Base-by-base conservation (phyloP, 2,113 vertebrate species). In the Speoplatyrhinus poulsoni region DNA sequence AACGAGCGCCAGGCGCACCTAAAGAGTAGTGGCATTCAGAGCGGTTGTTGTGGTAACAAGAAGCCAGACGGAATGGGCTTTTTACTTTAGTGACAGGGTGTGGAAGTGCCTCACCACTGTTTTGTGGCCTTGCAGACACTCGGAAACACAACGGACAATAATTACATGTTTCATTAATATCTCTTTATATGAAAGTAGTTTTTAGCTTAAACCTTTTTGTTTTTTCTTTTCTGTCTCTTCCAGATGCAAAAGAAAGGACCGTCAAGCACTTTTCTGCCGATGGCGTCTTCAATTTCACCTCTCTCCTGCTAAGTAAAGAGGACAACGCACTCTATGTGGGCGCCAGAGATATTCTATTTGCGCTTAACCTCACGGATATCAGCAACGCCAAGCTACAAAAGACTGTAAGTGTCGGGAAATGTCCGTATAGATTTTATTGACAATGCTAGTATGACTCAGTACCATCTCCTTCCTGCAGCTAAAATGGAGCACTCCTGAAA, bases 261-360 rank as follows among this genome's bases (percentile, higher is more conserved):
- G 85, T 92, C 63, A 92, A 65, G 69, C 85, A 88, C 66, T 98
- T 98, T 60, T 90, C 93, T 47, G 88, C 63, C 3, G 81, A 81
- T 0, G 92, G 92, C 0, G 75, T 94, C 58, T 79, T 87, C 81
- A 96, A 98, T 91, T 96, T 91, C 75, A 98, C 96, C 0, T 89
- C 95, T 1, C 74, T 99, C 10, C 93, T 97, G 62, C 93, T 98
- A 82, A 96, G 95, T 72, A 80, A 77, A 0, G 94, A 96, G 0
- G 94, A 96, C 2, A 16, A 69, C 76, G 92, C 79, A 1, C 83
- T 99, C 50, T 99, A 95, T 0, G 85, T 96, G 9, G 97, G 97
- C 0, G 95, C 95, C 0, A 89, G 94, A 0, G 97, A 98, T 81
- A 82, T 84, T 67, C 93, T 99, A 12, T 87, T 98, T 0, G 92